Conservation (phyloP, 2,888 invertebrate genomes). For the Amphiduros pacificus region DNA sequence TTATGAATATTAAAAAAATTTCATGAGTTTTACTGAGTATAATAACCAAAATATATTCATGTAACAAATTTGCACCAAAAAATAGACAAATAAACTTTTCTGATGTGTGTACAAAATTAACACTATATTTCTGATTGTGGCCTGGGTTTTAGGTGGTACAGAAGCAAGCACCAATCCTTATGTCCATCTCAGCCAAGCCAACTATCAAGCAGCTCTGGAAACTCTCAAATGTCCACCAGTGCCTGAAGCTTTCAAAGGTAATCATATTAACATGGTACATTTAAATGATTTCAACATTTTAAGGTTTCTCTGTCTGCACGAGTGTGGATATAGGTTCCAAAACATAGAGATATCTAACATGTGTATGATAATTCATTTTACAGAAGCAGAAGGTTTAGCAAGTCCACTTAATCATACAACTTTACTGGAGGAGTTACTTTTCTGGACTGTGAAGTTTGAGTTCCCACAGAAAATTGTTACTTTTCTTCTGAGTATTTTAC, state of each 20-base stretch:
- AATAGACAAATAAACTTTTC: too few relatives aligned
- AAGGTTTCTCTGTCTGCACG: background rate
- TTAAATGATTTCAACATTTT: background rate
- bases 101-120: too few relatives aligned
- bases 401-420: constrained; percentile 40
- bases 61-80: too few relatives aligned
- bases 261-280: background rate
- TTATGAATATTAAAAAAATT: too few relatives aligned
- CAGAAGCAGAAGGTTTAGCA: constrained; percentile 39
- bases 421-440: constrained; percentile 83
- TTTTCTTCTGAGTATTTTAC: constrained; percentile 89
- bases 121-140: too few relatives aligned
- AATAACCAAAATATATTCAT: too few relatives aligned
- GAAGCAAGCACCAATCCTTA: too few relatives aligned
- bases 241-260: constrained; percentile 48
- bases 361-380: too few relatives aligned
- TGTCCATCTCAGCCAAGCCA: constrained; percentile 31
- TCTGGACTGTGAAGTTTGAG: constrained; percentile 97
- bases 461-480: constrained; percentile 97
- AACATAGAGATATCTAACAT: too few relatives aligned
- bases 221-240: constrained; percentile 38
- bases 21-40: too few relatives aligned
- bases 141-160: too few relatives aligned
- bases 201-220: constrained; percentile 38
- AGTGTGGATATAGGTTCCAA: background rate